Percentiles rank a stretch among this genome's conserved stretches.
Conservation (phyloP, 2,797 vertebrate genomes). For the Lepus oiostolus region DNA sequence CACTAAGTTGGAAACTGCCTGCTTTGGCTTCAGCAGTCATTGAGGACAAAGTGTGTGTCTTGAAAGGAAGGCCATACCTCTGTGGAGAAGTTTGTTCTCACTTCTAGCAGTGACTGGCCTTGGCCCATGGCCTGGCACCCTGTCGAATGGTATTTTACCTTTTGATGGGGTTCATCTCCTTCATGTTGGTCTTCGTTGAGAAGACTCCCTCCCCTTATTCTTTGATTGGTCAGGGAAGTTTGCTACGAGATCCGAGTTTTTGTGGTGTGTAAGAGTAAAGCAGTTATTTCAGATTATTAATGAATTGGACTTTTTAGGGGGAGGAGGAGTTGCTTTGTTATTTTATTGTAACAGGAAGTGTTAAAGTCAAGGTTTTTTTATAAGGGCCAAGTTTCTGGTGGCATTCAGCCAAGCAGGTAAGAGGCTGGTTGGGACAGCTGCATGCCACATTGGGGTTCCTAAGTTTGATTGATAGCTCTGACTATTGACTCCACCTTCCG, state of each 20-base stretch:
- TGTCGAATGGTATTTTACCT: not conserved
- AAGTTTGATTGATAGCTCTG: no score
- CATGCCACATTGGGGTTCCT: no score
- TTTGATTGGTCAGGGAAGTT: not conserved
- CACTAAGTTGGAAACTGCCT: not conserved
- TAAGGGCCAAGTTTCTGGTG: no score
- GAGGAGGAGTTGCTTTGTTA: not conserved
- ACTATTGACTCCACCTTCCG: no score
- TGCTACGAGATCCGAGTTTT: not conserved
- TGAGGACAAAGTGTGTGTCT: not conserved
- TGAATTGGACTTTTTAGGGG: not conserved
- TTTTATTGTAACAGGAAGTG: slow-evolving; percentile 16
- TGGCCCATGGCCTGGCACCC: not conserved
- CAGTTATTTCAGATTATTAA: slow-evolving; percentile 2
- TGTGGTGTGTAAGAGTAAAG: not conserved
- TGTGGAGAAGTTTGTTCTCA: not conserved
- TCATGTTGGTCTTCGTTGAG: slow-evolving; percentile 8
- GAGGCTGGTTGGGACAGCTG: no score
- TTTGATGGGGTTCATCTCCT: not conserved
- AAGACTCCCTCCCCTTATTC: not conserved
- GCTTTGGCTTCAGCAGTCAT: not conserved
- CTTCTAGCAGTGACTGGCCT: not conserved
- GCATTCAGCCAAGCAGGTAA: no score
- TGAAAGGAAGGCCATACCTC: not conserved
- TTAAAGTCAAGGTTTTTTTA: not conserved